phyloP scores from a whole-genome alignment of 1,140 invertebrate genomes.

The Leptinotarsa texana region DNA sequence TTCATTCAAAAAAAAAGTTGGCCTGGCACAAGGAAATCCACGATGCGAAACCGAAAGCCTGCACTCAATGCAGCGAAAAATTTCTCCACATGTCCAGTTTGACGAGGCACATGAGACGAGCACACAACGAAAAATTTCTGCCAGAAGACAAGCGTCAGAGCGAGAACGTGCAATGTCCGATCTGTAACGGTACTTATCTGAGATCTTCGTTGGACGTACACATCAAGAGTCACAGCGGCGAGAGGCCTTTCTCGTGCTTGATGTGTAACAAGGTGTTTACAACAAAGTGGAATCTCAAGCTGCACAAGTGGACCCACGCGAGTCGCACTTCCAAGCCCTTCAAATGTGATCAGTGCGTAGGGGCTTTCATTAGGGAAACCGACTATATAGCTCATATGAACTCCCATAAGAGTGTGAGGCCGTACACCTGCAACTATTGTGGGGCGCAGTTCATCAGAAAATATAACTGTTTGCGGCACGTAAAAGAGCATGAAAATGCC shows the following conservation, averaged over 20 bases:
- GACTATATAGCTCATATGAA: conserved; percentile 84
- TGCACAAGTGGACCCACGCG: conserved; percentile 88
- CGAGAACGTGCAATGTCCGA: conserved; percentile 77
- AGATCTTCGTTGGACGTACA: conserved; percentile 79
- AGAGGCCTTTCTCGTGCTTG: conserved; percentile 75
- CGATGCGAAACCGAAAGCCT: conserved; percentile 79
- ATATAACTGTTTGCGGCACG: conserved; percentile 88
- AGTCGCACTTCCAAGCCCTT: conserved; percentile 80
- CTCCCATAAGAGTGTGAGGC: conserved; percentile 76
- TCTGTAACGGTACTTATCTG: conserved; percentile 79
- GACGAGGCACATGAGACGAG: conserved; percentile 78
- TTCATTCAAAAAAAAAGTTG: conserved; percentile 80
- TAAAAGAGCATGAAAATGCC: conserved; percentile 85
- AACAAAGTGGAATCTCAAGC: conserved; percentile 86
- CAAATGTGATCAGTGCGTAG: conserved; percentile 82
- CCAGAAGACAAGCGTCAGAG: conserved; percentile 63
- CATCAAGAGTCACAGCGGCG: conserved; percentile 75
- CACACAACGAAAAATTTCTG: conserved; percentile 78
- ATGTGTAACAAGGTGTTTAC: conserved; percentile 84
- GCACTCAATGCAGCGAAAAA: conserved; percentile 79
- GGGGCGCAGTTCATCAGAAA: conserved; percentile 92
- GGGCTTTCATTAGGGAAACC: conserved; percentile 77
- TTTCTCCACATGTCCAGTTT: conserved; percentile 81
- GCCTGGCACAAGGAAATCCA: conserved; percentile 85
- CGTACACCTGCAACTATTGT: conserved; percentile 91